These are phyloP conservation scores for Anabacerthia variegaticeps DNA, from an alignment of 2,797 vertebrate species.

Conservation along the genomic window DNA sequence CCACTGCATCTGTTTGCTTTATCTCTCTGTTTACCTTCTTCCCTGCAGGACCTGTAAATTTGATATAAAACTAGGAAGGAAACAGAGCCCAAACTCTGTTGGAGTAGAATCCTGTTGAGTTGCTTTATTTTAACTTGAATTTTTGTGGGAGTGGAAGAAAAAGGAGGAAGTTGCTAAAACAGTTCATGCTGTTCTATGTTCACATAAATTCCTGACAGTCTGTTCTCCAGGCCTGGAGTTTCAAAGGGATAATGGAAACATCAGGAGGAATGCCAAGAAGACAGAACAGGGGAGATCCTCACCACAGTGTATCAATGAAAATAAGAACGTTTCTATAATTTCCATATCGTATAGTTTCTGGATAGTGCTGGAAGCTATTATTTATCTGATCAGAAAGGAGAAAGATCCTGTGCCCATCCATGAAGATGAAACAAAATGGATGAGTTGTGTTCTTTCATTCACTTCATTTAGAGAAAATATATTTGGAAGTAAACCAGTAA, in stretches of 20 bases:
- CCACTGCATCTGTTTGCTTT: neutral
- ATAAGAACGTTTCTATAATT: neutral
- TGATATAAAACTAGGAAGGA: conserved; percentile 7
- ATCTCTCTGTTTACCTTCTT: conserved; percentile 5
- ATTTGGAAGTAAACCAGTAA: neutral
- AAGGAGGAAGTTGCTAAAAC: neutral
- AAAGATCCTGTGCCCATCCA: neutral
- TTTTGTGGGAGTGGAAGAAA: neutral
- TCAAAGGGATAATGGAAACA: neutral
- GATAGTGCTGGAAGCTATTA: neutral
- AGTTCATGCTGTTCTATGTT: neutral
- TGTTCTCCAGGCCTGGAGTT: neutral
- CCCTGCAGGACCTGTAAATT: neutral
- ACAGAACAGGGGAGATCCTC: neutral
- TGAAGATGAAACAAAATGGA: neutral
- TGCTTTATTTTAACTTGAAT: neutral
- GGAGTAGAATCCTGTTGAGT: neutral
- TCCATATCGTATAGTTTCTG: neutral
- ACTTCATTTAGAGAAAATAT: neutral
- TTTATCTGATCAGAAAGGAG: neutral
- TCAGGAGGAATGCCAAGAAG: neutral
- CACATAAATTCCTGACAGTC: neutral
- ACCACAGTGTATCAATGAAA: neutral
- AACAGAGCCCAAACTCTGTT: neutral
- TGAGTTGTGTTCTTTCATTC: neutral